Conservation (phyloP, 2,888 invertebrate species). For the Amblyjoppa proteus region DNA sequence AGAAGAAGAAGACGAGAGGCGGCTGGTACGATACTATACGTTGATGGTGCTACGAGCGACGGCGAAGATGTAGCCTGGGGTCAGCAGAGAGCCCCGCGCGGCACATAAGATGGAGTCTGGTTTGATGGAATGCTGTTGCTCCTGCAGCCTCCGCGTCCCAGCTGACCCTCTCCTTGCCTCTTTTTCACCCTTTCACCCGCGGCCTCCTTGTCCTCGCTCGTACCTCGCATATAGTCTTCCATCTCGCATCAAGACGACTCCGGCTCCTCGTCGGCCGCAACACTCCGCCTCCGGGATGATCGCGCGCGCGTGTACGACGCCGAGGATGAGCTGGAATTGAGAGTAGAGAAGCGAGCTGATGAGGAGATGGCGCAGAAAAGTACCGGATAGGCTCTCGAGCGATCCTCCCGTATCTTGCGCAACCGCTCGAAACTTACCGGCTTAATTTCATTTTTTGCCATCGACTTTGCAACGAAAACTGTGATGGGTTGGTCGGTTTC, state of each 20-base stretch:
- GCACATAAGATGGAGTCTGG: conserved; percentile 84
- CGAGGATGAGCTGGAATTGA: conserved; percentile 37
- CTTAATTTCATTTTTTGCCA: neutral
- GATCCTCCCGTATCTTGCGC: neutral
- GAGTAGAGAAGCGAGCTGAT: conserved; percentile 20
- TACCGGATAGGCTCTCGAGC: conserved; percentile 1
- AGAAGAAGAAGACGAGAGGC: conserved; percentile 58
- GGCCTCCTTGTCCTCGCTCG: conserved; percentile 36
- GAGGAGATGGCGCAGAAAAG: conserved; percentile 43
- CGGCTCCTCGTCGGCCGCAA: conserved; percentile 52
- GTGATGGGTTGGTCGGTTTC: no score
- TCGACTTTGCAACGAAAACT: neutral
- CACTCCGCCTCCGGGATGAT: conserved; percentile 62
- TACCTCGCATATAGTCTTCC: conserved; percentile 30
- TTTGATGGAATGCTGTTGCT: conserved; percentile 85
- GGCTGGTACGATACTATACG: conserved; percentile 51
- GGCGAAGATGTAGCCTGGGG: conserved; percentile 77
- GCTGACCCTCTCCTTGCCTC: conserved; percentile 71
- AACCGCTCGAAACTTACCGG: neutral
- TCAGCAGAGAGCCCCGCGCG: conserved; percentile 71
- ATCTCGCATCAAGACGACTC: conserved; percentile 62
- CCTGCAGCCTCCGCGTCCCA: conserved; percentile 72
- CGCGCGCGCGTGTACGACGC: conserved; percentile 52
- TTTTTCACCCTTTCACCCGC: conserved; percentile 49
- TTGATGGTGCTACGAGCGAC: conserved; percentile 56